Evolutionary conservation across 2,888 invertebrate species (phyloP), one percentile per base, ranked within the genome.

Genomic region (Pseudococcus viburni): DNA sequence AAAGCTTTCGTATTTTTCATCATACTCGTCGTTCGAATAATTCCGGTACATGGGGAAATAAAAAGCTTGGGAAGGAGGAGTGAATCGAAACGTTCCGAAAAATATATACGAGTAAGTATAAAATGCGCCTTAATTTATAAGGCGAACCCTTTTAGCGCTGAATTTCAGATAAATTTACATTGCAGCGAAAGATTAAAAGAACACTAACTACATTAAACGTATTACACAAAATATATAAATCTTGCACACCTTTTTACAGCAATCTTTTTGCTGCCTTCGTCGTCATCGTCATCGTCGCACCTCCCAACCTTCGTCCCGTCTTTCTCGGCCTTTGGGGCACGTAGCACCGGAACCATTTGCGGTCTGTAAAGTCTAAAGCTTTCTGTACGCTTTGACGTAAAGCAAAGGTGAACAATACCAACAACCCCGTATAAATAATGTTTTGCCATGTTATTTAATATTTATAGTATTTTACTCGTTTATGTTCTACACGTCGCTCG

Each of bases 401-500:
- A 80, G 80, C 39, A 80, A 80, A 80, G 80, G 39, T 80, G 80
- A 80, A 80, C 80, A 80, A 80, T 80, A 80, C 39, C 42, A 80
- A n/a, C 42, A 42, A 80, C 42, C 59, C 59, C n/a, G 42, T 80
- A 80, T 80, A 80, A 80, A 80, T 80, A 80, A 80, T 80, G 80
- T 80, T 80, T 80, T 46, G 80, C 80, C 80, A 42, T 80, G 80
- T 80, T 80, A 80, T 80, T 80, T 80, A 80, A 80, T 80, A 80
- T 80, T 80, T 80, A 80, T 80, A 42, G 80, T 80, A 80, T 80
- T 80, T 42, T 80, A 80, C 80, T 80, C 42, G 19, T 80, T 80
- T 46, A 42, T 80, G 80, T 80, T 80, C n/a, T 59, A 59, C 39
- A 80, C 80, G 80, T 80, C 80, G 80, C 68, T 80, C 80, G 80